Percentiles rank a stretch among this genome's conserved stretches.
Evolutionary conservation across 2,113 vertebrate genomes (phyloP).

Genomic region (Zosterops japonicus): DNA sequence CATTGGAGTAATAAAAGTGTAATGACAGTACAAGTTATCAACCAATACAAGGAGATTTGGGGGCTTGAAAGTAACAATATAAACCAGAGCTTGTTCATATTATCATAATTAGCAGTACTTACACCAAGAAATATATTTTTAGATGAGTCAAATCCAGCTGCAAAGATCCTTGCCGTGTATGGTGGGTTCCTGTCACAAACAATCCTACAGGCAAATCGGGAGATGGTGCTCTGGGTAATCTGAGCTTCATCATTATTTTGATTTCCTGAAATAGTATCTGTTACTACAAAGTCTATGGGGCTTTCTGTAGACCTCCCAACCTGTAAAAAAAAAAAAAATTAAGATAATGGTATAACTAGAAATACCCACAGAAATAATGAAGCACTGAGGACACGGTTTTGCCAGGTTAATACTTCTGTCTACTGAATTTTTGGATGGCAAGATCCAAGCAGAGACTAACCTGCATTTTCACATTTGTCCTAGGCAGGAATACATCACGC

Average conservation of each 20-base stretch:
- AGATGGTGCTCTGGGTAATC: slow-evolving; percentile 98
- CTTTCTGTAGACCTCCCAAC: slow-evolving; percentile 97
- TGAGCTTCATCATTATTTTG: slow-evolving; percentile 89
- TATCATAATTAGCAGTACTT: slow-evolving; percentile 44
- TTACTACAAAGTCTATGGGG: slow-evolving; percentile 98
- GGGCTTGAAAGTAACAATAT: background rate
- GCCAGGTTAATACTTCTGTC: background rate
- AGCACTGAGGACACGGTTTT: background rate
- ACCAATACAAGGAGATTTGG: background rate
- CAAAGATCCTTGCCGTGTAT: slow-evolving; percentile 92
- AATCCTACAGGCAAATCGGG: slow-evolving; percentile 94
- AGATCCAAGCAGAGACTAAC: background rate
- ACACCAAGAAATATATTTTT: slow-evolving; percentile 99
- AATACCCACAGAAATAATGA: background rate
- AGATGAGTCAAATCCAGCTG: slow-evolving; percentile 96
- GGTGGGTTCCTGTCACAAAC: slow-evolving; percentile 92
- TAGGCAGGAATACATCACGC: background rate
- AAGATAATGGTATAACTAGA: background rate
- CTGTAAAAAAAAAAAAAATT: slow-evolving; percentile 66
- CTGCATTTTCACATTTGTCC: background rate
- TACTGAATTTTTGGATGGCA: background rate
- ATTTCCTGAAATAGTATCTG: slow-evolving; percentile 91
- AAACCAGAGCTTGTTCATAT: background rate
- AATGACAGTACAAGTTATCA: background rate
- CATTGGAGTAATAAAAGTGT: background rate